Percentiles rank a stretch among this genome's conserved stretches.
Evolutionary conservation across 2,113 vertebrate species (phyloP).

Genomic region (Amazona guildingii): DNA sequence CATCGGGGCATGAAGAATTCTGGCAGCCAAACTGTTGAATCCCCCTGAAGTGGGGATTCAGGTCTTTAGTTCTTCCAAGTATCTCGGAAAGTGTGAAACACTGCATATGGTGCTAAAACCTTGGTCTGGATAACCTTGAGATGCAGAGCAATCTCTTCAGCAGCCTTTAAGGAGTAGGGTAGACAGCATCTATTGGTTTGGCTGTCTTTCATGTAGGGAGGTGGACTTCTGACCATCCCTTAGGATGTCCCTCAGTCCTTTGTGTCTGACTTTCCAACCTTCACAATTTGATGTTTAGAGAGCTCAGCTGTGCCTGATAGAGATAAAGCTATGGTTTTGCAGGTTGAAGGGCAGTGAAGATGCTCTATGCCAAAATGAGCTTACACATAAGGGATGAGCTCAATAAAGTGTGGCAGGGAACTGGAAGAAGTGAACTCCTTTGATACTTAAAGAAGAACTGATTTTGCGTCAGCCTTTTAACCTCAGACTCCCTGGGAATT

Average conservation of each 20-base stretch:
- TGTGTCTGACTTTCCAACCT: not conserved
- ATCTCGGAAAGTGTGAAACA: not conserved
- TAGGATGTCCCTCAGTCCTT: not conserved
- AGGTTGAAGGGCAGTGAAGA: not conserved
- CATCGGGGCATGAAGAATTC: not conserved
- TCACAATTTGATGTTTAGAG: not conserved
- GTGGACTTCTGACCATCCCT: not conserved
- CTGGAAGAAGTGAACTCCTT: not conserved
- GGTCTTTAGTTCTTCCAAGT: not conserved
- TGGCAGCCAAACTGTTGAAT: not conserved
- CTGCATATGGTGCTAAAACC: not conserved
- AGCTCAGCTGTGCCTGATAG: not conserved
- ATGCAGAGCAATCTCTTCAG: not conserved
- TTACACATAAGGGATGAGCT: not conserved
- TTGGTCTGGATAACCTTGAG: fast-evolving
- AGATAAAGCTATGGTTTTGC: not conserved
- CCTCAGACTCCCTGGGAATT: not conserved
- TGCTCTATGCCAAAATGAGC: not conserved
- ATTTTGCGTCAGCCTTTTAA: not conserved
- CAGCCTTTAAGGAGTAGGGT: not conserved
- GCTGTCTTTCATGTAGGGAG: not conserved
- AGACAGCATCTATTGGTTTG: not conserved
- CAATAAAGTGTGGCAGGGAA: not conserved
- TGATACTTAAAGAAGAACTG: not conserved
- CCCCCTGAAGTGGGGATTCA: not conserved